phyloP scores from a whole-genome alignment of 1,140 invertebrate genomes.

The Drosophila elegans region DNA sequence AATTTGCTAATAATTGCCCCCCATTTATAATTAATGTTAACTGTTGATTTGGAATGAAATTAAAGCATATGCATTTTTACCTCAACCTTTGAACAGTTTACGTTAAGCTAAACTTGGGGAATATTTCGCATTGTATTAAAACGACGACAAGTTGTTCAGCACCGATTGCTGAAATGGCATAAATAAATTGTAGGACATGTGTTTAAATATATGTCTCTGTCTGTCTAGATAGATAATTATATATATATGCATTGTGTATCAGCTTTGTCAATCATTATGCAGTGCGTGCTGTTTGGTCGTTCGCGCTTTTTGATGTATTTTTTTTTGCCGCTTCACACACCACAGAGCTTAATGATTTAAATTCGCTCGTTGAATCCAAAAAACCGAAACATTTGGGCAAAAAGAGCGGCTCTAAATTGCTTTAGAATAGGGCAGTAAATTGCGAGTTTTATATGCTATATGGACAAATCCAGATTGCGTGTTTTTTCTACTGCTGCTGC shows the following conservation, averaged over 20 bases:
- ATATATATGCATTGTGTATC: constrained; percentile 14
- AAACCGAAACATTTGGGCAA: constrained; percentile 22
- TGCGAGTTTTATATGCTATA: constrained; percentile 21
- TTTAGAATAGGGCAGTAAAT: constrained; percentile 39
- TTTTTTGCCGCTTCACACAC: constrained; percentile 14
- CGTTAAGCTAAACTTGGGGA: not conserved
- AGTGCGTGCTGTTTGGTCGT: constrained; percentile 52
- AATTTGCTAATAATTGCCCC: no score
- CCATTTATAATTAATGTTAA: no score
- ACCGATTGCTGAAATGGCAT: constrained; percentile 15
- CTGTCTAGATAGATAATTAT: constrained; percentile 30
- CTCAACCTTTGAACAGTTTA: not conserved
- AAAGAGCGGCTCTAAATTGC: constrained; percentile 15
- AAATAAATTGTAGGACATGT: constrained; percentile 39
- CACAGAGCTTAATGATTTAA: constrained; percentile 30
- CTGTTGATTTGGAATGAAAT: no score
- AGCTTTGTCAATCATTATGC: constrained; percentile 53
- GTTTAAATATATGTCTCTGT: constrained; percentile 26
- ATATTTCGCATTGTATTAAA: not conserved
- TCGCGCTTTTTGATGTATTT: constrained; percentile 35
- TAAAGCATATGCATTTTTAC: not conserved
- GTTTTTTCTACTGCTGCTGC: constrained; percentile 38
- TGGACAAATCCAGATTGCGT: constrained; percentile 65
- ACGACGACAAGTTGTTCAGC: not conserved
- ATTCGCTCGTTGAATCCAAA: constrained; percentile 37